Conservation (phyloP, 2,888 invertebrate genomes). For the Microplitis deprimator region DNA sequence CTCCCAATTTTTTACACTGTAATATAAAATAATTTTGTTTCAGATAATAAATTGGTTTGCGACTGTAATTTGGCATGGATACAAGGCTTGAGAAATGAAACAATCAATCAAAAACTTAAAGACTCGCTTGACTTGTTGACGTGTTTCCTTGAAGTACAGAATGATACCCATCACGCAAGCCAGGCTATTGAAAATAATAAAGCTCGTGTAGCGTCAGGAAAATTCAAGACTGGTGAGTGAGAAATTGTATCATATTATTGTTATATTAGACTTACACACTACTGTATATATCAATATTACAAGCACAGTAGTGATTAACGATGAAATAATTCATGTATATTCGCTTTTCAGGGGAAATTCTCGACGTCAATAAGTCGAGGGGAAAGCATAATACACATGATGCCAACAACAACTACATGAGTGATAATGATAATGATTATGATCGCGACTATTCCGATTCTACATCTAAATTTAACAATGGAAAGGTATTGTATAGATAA, state of each 20-base stretch:
- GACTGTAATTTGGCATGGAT: constrained; percentile 89
- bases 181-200: constrained; percentile 55
- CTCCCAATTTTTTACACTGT: neutral
- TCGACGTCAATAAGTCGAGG: constrained; percentile 51
- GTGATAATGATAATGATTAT: constrained; percentile 56
- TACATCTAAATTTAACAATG: constrained; percentile 51
- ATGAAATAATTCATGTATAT: constrained; percentile 33
- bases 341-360: constrained; percentile 56
- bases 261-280: constrained; percentile 1
- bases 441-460: constrained; percentile 50
- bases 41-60: constrained; percentile 88
- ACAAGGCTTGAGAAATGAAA: constrained; percentile 82
- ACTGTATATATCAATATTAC: constrained; percentile 10
- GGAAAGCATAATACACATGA: constrained; percentile 14
- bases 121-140: constrained; percentile 81
- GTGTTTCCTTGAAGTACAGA: constrained; percentile 77
- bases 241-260: constrained; percentile 10
- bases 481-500: constrained; percentile 55
- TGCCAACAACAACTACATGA: constrained; percentile 51
- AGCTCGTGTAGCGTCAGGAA: constrained; percentile 56
- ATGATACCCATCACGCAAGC: constrained; percentile 54
- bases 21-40: neutral
- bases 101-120: constrained; percentile 80
- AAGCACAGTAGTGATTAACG: constrained; percentile 9
- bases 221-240: constrained; percentile 23